A percentile compares a stretch with the other conserved stretches of the same genome.
Conservation (phyloP, 2,888 invertebrate genomes). For the Gymnoscelis rufifasciata region DNA sequence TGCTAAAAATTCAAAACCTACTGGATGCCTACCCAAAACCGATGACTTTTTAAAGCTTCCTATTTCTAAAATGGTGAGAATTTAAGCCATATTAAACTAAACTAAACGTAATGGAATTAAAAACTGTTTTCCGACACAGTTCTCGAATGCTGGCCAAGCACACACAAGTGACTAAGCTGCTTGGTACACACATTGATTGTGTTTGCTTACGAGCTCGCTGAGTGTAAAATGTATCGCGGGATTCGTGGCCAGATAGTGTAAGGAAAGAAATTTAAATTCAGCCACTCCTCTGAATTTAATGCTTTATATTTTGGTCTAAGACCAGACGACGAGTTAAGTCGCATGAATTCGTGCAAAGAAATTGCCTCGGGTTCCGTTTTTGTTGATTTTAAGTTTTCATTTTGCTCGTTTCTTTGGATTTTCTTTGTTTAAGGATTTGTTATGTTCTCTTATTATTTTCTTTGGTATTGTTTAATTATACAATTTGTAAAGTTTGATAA, state of each 20-base stretch:
- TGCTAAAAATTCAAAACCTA: too few relatives aligned
- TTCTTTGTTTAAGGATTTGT: neutral
- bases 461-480: neutral
- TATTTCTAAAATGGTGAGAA: too few relatives aligned
- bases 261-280: conserved; percentile 17
- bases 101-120: neutral
- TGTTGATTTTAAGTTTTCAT: neutral
- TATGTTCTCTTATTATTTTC: neutral
- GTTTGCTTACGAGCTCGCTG: conserved; percentile 23
- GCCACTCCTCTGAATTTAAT: conserved; percentile 1
- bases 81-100: too few relatives aligned
- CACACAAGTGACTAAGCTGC: conserved; percentile 17
- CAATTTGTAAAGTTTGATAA: too few relatives aligned
- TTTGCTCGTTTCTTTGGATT: neutral
- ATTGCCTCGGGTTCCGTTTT: neutral
- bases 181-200: conserved; percentile 27
- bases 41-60: too few relatives aligned
- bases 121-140: neutral
- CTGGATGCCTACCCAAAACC: too few relatives aligned
- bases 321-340: neutral
- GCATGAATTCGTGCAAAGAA: neutral
- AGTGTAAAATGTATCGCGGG: conserved; percentile 21
- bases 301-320: neutral
- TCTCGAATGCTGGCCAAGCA: neutral
- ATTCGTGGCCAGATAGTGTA: conserved; percentile 13